Conservation (phyloP, 2,888 invertebrate genomes). For the Alloscopus bannaensis region DNA sequence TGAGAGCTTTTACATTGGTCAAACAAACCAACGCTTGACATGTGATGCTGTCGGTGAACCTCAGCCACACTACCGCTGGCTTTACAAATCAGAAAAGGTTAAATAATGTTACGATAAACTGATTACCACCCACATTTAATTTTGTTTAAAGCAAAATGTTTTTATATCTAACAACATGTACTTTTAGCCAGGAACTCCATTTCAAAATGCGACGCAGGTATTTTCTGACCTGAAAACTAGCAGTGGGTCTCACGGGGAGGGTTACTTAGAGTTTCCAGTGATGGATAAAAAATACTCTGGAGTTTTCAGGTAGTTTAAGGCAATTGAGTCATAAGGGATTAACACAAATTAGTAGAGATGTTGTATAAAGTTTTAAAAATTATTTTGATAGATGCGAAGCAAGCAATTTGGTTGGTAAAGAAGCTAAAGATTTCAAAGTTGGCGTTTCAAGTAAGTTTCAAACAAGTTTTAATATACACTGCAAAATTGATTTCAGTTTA, state of each 20-base stretch:
- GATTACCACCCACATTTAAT: no score
- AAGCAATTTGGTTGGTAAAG: neutral
- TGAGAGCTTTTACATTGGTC: conserved; percentile 33
- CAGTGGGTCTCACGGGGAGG: conserved; percentile 38
- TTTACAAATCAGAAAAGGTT: neutral
- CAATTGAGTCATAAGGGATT: neutral
- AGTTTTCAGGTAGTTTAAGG: neutral
- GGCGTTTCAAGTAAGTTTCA: conserved; percentile 10
- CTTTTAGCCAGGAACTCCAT: neutral
- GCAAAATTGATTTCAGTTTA: neutral
- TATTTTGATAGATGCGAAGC: neutral
- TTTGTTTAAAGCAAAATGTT: neutral
- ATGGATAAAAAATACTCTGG: conserved; percentile 12
- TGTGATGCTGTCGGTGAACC: conserved; percentile 52
- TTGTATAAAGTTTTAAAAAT: neutral
- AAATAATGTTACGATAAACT: no score
- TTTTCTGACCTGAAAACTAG: conserved; percentile 38
- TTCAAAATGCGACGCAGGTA: neutral
- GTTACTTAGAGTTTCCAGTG: conserved; percentile 48
- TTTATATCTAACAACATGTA: conserved; percentile 5
- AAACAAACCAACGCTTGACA: conserved; percentile 25
- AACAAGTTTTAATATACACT: neutral
- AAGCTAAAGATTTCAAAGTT: neutral
- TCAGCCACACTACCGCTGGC: conserved; percentile 35
- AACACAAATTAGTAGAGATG: neutral